phyloP scores from a whole-genome alignment of 2,797 vertebrate species.

The Poeciliopsis infans region DNA sequence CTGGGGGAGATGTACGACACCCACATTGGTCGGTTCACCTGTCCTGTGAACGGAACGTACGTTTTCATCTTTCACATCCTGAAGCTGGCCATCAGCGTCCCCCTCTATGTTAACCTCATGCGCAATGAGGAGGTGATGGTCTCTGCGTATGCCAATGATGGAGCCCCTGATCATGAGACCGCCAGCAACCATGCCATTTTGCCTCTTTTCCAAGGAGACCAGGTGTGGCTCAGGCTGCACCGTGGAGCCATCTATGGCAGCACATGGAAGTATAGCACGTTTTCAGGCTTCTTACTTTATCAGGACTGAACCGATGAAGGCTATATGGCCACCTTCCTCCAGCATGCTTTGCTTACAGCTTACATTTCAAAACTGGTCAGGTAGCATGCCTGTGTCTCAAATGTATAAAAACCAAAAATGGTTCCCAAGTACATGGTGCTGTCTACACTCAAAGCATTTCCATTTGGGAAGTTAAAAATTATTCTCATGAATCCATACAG shows the following conservation, averaged over 20 bases:
- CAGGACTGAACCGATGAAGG: slow-evolving; percentile 85
- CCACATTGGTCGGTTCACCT: slow-evolving; percentile 91
- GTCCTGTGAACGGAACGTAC: slow-evolving; percentile 91
- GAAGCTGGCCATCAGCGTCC: slow-evolving; percentile 94
- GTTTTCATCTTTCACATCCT: slow-evolving; percentile 98
- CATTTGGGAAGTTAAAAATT: background rate
- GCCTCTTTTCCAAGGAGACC: slow-evolving; percentile 93
- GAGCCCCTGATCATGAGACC: slow-evolving; percentile 96
- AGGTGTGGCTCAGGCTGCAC: slow-evolving; percentile 95
- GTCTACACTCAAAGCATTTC: background rate
- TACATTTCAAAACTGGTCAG: background rate
- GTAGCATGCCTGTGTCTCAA: background rate
- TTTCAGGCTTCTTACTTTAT: slow-evolving; percentile 97
- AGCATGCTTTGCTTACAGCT: slow-evolving; percentile 15
- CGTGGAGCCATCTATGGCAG: slow-evolving; percentile 97
- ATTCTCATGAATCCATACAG: background rate
- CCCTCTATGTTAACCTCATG: slow-evolving; percentile 97
- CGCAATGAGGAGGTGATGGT: slow-evolving; percentile 96
- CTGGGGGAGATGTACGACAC: slow-evolving; percentile 93
- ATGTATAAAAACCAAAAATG: background rate
- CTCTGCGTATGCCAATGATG: slow-evolving; percentile 96
- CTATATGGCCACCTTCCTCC: background rate
- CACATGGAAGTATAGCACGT: slow-evolving; percentile 99
- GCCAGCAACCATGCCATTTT: slow-evolving; percentile 96
- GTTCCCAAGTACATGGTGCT: background rate